Base-by-base conservation (phyloP, 2,888 invertebrate species). In the Polydrusus pterygomalis region DNA sequence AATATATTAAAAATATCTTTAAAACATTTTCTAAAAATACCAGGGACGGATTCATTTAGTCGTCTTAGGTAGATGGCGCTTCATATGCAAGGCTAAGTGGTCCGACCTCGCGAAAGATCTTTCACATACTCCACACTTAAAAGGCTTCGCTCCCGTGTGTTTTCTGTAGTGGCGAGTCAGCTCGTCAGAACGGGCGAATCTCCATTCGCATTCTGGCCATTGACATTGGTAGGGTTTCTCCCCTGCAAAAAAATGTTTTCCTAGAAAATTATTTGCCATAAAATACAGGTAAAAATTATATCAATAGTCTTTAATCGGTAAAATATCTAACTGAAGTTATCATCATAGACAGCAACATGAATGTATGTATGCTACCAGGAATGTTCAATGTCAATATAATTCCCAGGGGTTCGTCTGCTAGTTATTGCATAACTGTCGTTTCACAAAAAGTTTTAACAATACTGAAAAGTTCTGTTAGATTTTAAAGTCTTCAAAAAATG, bases 221-320 rank as follows among this genome's bases (percentile, higher is more conserved):
- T 96, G 96, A 89, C 98, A 98, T 86, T 96, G 96, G 89, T 98
- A 98, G 80, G 98, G 98, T 89, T 98, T 98, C 89, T 98, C 98
- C 83, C 98, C 98, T 97, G 90, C 10, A 90, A 90, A 63, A 45
- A 38, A 67, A 17, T 15, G 15, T 60, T 58, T 60, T 17, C 58
- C 34, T 56, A 56, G n/a, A n/a, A 56, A 30, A 56, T 56, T 34
- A 34, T 56, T 56, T 34, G 56, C 34, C 9, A 56, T 56, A 15
- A 30, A 43, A n/a, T n/a, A 0, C 7, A 47, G 15, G 13, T 34
- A 34, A 9, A 1, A 25, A 25, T 25, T 25, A 25, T 25, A 25
- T n/a, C 1, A 25, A 25, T 25, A 25, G 5, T 25, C 25, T 25
- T 25, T 25, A 25, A 25, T 25, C 25, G 25, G 25, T 25, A 3